phyloP scores from a whole-genome alignment of 2,113 vertebrate species.

The Nycticorax nycticorax region DNA sequence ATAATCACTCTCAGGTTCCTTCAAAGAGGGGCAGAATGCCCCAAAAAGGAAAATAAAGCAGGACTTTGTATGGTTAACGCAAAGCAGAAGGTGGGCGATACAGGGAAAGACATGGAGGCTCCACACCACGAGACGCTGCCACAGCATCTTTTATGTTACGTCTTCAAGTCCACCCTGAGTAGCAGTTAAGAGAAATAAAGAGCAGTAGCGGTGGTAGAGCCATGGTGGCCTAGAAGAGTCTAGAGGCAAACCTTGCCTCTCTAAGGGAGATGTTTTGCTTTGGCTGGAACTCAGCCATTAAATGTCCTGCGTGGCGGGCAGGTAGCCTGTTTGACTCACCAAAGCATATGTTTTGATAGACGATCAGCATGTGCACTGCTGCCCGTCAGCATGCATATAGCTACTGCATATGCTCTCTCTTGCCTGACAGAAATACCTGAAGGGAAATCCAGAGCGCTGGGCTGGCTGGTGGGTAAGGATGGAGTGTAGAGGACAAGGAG shows the following conservation, averaged over 20 bases:
- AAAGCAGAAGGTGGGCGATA: background rate
- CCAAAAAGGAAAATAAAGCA: background rate
- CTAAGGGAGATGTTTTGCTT: background rate
- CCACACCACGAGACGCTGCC: background rate
- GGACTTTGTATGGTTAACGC: background rate
- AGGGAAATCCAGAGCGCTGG: fast-evolving
- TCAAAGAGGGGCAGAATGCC: background rate
- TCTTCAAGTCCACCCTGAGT: background rate
- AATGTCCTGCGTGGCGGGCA: background rate
- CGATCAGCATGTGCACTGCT: background rate
- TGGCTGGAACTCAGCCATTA: background rate
- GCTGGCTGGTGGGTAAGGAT: background rate
- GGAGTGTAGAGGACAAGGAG: background rate
- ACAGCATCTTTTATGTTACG: background rate
- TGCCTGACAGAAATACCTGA: background rate
- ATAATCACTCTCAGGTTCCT: constrained; percentile 16
- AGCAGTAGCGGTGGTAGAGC: background rate
- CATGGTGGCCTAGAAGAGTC: background rate
- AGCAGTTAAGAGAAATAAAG: background rate
- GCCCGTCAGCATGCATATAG: background rate
- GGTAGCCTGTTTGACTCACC: background rate
- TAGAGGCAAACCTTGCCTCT: background rate
- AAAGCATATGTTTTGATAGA: background rate
- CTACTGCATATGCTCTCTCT: background rate
- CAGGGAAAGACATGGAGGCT: background rate